Evolutionary conservation across 2,888 invertebrate species (phyloP), one percentile per base, ranked within the genome.

Genomic region (Tipula lateralis): DNA sequence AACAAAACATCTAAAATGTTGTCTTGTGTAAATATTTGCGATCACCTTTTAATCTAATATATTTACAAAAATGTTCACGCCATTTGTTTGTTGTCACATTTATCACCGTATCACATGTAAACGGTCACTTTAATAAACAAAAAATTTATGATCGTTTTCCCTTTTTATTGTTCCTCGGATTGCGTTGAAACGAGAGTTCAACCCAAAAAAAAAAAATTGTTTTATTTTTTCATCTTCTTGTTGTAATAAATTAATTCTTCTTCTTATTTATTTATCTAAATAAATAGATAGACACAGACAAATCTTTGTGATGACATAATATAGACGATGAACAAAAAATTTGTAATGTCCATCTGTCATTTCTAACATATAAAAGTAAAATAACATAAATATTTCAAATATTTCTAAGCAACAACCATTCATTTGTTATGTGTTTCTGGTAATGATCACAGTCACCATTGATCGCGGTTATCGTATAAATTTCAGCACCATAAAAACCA

Each of bases 311-410:
- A 66, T 66, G 66, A 66, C 66, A 66, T 66, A 66, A 66, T 66
- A 66, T 24, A 19, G 24, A 9, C 66, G 24, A 66, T 9, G 9
- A 24, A 66, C 24, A 66, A 24, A 66, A 24, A 19, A 66, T 66
- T 66, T 66, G 66, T 66, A 66, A 66, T 66, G 66, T 66, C 66
- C 66, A 66, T 66, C 66, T 66, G 66, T 66, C 66, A 66, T 44
- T 44, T 16, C 44, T n/a, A 44, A 44, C 44, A 44, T 16, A 44
- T n/a, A 44, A 66, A 66, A 66, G 12, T 66, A 66, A 66, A 66
- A 66, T 66, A 66, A 44, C 44, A 44, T 44, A 44, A 44, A 44
- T 44, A 44, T 66, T 66, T 66, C 2, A 66, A 66, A 66, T 66
- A 66, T 66, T 66, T 66, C 66, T 66, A 66, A 66, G 1, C 24